A percentile compares a stretch with the other conserved stretches of the same genome.
These are phyloP conservation scores for Hylomyscus alleni DNA, from an alignment of 2,797 vertebrate genomes.

Conservation along the genomic window DNA sequence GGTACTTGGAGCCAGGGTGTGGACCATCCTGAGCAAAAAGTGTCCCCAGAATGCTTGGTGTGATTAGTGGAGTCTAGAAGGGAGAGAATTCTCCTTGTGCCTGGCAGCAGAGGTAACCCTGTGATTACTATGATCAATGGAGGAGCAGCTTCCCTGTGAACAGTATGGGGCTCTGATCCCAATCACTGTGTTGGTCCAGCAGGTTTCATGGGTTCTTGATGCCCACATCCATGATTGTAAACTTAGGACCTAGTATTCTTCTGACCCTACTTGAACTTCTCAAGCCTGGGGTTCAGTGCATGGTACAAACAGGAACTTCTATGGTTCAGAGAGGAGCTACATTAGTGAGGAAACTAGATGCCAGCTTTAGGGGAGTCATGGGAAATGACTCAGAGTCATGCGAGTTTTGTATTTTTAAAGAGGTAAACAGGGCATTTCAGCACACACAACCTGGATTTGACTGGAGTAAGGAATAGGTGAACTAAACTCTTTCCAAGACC, in stretches of 20 bases:
- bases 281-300: not conserved
- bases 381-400: not conserved
- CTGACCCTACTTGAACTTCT: not conserved
- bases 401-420: not conserved
- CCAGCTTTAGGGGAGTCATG: not conserved
- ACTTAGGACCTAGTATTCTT: not conserved
- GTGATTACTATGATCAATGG: not conserved
- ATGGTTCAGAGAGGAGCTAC: not conserved
- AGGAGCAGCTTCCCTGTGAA: not conserved
- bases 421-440: not conserved
- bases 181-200: not conserved
- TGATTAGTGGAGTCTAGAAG: not conserved
- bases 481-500: not conserved
- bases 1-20: not conserved
- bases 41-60: not conserved
- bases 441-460: constrained; percentile 15
- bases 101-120: not conserved
- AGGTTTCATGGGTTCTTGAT: not conserved
- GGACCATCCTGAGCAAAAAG: not conserved
- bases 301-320: not conserved
- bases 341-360: not conserved
- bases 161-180: not conserved
- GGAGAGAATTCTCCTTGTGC: not conserved
- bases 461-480: not conserved
- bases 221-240: not conserved